Evolutionary conservation across 2,888 invertebrate species (phyloP).

Genomic region (Hipparchia sbordonii): DNA sequence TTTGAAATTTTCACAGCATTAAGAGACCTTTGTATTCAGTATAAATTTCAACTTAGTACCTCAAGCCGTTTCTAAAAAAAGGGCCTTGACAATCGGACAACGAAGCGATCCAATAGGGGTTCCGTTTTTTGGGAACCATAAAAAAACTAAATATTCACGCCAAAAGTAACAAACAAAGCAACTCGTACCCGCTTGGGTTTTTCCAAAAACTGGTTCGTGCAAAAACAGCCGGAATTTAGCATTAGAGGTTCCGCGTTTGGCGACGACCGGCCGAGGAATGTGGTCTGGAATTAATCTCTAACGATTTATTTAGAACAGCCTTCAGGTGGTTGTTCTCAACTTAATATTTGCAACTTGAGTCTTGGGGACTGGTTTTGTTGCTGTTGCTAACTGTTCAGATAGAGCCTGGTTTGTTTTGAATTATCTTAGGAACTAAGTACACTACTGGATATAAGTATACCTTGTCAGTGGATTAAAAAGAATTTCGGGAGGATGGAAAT

Average conservation of each 20-base stretch:
- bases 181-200: slow-evolving; percentile 50
- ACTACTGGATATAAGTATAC: neutral
- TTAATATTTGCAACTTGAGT: slow-evolving; percentile 18
- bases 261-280: slow-evolving; percentile 48
- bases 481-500: no score
- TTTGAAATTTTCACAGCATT: no score
- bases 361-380: slow-evolving; percentile 18
- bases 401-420: slow-evolving; percentile 3
- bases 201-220: slow-evolving; percentile 58
- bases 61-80: no score
- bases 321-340: slow-evolving; percentile 36
- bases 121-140: neutral
- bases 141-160: slow-evolving; percentile 1
- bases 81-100: no score
- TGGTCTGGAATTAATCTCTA: slow-evolving; percentile 39
- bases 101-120: no score
- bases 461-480: no score
- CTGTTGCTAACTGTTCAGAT: slow-evolving; percentile 20
- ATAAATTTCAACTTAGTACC: no score
- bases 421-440: neutral
- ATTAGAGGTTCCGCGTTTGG: slow-evolving; percentile 55
- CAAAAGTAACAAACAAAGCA: slow-evolving; percentile 14
- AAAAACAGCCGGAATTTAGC: slow-evolving; percentile 59
- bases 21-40: no score
- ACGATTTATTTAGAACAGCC: slow-evolving; percentile 43